Percentiles rank a stretch among this genome's conserved stretches.
Conservation (phyloP, 2,888 invertebrate species). For the Platynereis dumerilii region DNA sequence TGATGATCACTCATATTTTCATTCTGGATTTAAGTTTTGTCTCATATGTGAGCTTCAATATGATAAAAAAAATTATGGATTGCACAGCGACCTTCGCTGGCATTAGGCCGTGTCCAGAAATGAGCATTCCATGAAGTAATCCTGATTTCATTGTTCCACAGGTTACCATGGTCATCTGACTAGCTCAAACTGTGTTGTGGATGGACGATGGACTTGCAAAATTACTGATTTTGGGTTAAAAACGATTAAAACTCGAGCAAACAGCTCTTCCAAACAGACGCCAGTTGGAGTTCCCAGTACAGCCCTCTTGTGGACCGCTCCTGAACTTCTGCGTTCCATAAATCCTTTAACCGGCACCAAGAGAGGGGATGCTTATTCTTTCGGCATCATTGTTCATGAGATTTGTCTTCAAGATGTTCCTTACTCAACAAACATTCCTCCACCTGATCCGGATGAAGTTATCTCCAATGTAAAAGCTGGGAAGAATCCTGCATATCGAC, state of each 20-base stretch:
- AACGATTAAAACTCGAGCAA: background rate
- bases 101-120: too few relatives aligned
- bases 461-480: background rate
- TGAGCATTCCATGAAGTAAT: too few relatives aligned
- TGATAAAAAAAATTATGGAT: too few relatives aligned
- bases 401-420: background rate
- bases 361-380: background rate
- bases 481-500: too few relatives aligned
- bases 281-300: background rate
- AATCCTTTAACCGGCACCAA: background rate
- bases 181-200: constrained; percentile 2
- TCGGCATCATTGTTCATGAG: background rate
- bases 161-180: constrained; percentile 5
- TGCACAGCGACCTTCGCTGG: too few relatives aligned
- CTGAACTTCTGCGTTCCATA: background rate
- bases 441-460: background rate
- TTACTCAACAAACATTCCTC: background rate
- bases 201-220: background rate
- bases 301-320: background rate
- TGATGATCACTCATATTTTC: too few relatives aligned
- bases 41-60: too few relatives aligned
- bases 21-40: too few relatives aligned
- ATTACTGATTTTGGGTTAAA: background rate
- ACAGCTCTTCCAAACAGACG: background rate
- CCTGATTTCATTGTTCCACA: background rate